Evolutionary conservation across 2,797 vertebrate species (phyloP), one percentile per base, ranked within the genome.

Genomic region (Smutsia gigantea): DNA sequence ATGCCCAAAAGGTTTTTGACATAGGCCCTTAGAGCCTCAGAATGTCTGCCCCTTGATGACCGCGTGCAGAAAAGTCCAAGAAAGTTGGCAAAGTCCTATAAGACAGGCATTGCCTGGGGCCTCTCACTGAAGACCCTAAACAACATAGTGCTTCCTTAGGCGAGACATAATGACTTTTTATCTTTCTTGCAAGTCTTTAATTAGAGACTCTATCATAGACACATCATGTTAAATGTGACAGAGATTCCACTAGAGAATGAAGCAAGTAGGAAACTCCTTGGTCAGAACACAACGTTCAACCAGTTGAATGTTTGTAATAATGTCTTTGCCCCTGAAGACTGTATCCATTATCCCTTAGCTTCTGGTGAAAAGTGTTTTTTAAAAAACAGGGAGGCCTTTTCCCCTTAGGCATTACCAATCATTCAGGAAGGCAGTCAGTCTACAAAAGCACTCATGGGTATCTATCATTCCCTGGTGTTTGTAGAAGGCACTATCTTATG

Each of bases 131-230:
- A 97, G 94, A 68, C 46, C 69, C 83, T 66, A 81, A 93, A 79
- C 92, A 95, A 92, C 49, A 34, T 42, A 78, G 77, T 72, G 66
- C 53, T 88, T 97, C 81, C 79, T 82, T 81, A 94, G 72, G 93
- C 81, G 79, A 97, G 84, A 90, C 66, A 69, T 68, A 75, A 96
- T 93, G 94, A 69, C 87, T 90, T 96, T 95, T 87, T 88, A 95
- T 96, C 96, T 96, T 77, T 68, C 71, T 82, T 89, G 69, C 81
- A 92, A 84, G 95, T 86, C 85, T 93, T 94, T 97, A 96, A 92
- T 97, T 97, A 97, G 87, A 93, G 92, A 87, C 71, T 84, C 87
- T 71, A 17, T 92, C 94, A 71, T 53, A 96, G 97, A 93, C 71
- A 46, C 37, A 51, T 96, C 68, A 25, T 7, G 14, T 64, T 72